Base-by-base conservation (phyloP, 2,797 vertebrate species). In the Cyclura pinguis region DNA sequence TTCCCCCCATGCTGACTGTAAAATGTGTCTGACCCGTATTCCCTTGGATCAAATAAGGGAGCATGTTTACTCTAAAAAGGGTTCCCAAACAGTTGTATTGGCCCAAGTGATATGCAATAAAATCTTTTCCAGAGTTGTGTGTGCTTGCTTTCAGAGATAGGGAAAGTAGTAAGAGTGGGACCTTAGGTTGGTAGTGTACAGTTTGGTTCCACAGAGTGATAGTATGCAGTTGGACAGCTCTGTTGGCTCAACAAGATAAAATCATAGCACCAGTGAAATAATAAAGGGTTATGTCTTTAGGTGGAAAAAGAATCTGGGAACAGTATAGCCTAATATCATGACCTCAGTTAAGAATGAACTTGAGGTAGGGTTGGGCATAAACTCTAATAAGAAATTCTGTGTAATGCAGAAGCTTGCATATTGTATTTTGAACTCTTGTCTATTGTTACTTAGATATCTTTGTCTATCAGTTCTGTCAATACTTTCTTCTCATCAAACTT, bases 1-100 rank as follows among this genome's bases (percentile, higher is more conserved):
- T 69, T 52, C 67, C 38, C 59, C 42, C 85, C 35, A 47, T 86
- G 85, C 73, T 86, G 85, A 55, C 24, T 84, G 29, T 52, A 83
- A 59, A 74, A 69, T 35, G 47, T 77, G 42, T 57, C 16, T 84
- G 42, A 62, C 42, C 81, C 12, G 38, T 50, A 38, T 76, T 83
- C 55, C 55, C 55, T 89, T 76, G 29, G 18, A 77, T 62, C 84
- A 57, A 64, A 38, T 84, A 64, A 55, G 22, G 32, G 73, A 32
- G 57, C 6, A 35, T 47, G 42, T 6, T 38, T 20, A 32, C 22
- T 84, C 29, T 12, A 27, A 64, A 84, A 77, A 50, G 47, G 57
- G 10, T 32, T 27, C 57, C 47, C 59, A 78, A 27, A 42, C 42
- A 18, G 18, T 7, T 50, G 42, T 77, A 50, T 67, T 42, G n/a